Percentiles rank a stretch among this genome's conserved stretches.
These are phyloP conservation scores for Tachina lurida DNA, from an alignment of 2,888 invertebrate species.

Conservation along the genomic window DNA sequence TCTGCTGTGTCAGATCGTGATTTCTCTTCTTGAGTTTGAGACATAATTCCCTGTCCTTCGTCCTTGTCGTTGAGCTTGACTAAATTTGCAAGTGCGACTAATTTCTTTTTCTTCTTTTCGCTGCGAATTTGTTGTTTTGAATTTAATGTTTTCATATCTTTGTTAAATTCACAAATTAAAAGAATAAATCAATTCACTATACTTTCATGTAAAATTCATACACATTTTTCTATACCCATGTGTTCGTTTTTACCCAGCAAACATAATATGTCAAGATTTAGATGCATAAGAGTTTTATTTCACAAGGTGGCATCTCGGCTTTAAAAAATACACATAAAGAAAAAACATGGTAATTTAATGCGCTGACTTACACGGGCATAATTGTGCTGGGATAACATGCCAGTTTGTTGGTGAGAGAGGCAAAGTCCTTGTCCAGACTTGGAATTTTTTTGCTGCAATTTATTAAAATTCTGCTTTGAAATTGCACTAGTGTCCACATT, in stretches of 20 bases:
- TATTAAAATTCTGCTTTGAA: too few species aligned
- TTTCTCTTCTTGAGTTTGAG: constrained; percentile 52
- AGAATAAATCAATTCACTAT: constrained; percentile 15
- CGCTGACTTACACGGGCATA: too few species aligned
- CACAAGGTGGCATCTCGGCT: background rate
- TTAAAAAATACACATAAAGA: too few species aligned
- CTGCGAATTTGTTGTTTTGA: constrained; percentile 84
- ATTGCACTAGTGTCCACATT: too few species aligned
- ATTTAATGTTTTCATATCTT: constrained; percentile 78
- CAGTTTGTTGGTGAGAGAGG: too few species aligned
- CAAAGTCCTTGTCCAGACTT: too few species aligned
- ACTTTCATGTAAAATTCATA: constrained; percentile 3
- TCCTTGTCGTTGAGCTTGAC: constrained; percentile 86
- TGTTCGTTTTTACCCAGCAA: background rate
- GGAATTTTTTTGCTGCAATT: too few species aligned
- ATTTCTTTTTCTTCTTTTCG: constrained; percentile 86
- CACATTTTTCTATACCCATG: constrained; percentile 34
- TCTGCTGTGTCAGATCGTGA: background rate
- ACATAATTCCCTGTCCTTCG: constrained; percentile 76
- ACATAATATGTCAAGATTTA: background rate
- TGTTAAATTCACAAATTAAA: background rate
- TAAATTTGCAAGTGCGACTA: constrained; percentile 85
- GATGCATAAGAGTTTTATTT: background rate
- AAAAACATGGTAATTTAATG: too few species aligned
- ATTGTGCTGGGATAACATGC: too few species aligned